These are phyloP conservation scores for zebrafish (Danio rerio) DNA, from an alignment of 2,113 vertebrate species.

Conservation along the genomic window DNA sequence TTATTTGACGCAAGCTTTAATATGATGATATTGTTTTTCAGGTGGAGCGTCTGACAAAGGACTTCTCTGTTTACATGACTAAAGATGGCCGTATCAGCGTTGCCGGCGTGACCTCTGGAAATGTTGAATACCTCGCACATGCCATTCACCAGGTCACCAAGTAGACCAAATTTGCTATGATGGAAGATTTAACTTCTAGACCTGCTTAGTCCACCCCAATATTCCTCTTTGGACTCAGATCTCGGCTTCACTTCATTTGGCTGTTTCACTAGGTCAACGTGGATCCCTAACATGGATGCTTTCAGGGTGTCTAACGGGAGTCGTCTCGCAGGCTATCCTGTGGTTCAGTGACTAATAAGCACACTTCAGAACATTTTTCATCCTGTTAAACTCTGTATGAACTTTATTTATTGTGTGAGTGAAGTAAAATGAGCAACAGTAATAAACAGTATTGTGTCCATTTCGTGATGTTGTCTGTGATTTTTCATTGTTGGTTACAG, in stretches of 20 bases:
- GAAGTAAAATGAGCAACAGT: conserved; percentile 19
- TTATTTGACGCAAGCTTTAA: neutral
- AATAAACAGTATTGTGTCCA: conserved; percentile 26
- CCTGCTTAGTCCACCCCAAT: conserved; percentile 1
- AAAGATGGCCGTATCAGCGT: conserved; percentile 97
- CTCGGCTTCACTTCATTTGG: conserved; percentile 25
- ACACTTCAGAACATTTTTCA: conserved; percentile 16
- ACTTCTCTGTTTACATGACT: conserved; percentile 97
- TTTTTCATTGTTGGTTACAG: neutral
- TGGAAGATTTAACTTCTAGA: neutral
- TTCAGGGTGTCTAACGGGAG: neutral
- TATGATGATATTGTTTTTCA: conserved; percentile 57
- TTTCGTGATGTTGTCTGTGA: neutral
- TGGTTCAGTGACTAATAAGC: conserved; percentile 6
- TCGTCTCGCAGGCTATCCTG: conserved; percentile 1
- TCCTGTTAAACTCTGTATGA: conserved; percentile 9
- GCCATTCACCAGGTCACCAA: conserved; percentile 94
- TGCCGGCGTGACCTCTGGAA: conserved; percentile 90
- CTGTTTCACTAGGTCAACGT: conserved; percentile 20
- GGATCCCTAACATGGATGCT: neutral
- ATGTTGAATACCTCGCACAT: conserved; percentile 90
- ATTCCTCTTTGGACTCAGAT: conserved; percentile 4
- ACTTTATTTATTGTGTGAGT: conserved; percentile 37
- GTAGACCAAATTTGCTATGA: conserved; percentile 68
- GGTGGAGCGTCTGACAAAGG: conserved; percentile 92